Percentiles rank a stretch among this genome's conserved stretches.
phyloP scores from a whole-genome alignment of 2,888 invertebrate species.

The Tetragonisca angustula region DNA sequence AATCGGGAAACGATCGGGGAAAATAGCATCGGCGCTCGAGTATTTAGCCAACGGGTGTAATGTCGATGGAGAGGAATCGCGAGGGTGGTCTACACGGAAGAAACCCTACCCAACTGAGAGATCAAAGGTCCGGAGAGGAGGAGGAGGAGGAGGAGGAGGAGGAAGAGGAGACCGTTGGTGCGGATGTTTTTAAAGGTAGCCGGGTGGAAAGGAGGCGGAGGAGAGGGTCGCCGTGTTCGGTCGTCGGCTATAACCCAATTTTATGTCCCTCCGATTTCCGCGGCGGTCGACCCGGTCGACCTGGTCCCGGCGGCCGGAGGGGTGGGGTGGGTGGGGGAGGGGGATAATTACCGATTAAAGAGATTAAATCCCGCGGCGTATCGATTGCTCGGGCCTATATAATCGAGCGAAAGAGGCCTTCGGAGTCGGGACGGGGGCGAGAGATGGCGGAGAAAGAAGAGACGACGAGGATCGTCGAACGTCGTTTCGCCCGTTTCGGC shows the following conservation, averaged over 20 bases:
- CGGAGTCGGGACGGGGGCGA: conserved; percentile 37
- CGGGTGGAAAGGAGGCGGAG: conserved; percentile 36
- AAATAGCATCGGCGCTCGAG: neutral
- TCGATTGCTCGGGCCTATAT: conserved; percentile 79
- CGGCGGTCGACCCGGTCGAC: conserved; percentile 50
- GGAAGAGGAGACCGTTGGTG: conserved; percentile 7
- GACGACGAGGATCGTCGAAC: conserved; percentile 26
- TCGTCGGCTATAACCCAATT: conserved; percentile 74
- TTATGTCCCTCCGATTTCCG: conserved; percentile 70
- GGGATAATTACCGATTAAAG: conserved; percentile 82
- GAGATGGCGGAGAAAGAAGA: conserved; percentile 59
- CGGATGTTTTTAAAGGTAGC: conserved; percentile 58
- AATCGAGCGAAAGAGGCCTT: conserved; percentile 77
- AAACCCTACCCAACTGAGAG: conserved; percentile 40
- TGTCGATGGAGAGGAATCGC: neutral
- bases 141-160: neutral
- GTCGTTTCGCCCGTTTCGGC: neutral
- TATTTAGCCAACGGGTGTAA: neutral
- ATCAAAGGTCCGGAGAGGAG: conserved; percentile 30
- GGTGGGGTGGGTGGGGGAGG: conserved; percentile 70
- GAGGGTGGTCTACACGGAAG: conserved; percentile 19
- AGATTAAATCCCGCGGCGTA: conserved; percentile 82
- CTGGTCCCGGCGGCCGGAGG: conserved; percentile 38
- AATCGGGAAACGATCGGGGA: neutral
- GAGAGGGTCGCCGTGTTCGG: conserved; percentile 52